A percentile compares a stretch with the other conserved stretches of the same genome.
Evolutionary conservation across 1,140 invertebrate species (phyloP).

Genomic region (Thereuonema tuberculata): DNA sequence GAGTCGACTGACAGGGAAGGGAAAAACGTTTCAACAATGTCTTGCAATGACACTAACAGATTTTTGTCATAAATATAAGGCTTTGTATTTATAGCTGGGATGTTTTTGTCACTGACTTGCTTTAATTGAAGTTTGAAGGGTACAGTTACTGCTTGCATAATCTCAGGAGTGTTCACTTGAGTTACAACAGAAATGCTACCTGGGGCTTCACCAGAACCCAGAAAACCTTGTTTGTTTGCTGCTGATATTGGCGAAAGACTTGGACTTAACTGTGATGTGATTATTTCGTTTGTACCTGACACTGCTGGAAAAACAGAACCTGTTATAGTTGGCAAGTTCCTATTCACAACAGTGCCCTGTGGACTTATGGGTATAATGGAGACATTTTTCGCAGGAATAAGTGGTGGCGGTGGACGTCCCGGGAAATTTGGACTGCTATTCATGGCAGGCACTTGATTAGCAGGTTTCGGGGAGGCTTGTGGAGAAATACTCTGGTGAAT

Average conservation of each 20-base stretch:
- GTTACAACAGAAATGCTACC: too few species aligned
- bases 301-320: too few species aligned
- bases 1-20: slow-evolving; percentile 51
- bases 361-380: background rate
- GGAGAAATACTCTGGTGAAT: background rate
- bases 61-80: slow-evolving; percentile 62
- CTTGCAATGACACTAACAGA: slow-evolving; percentile 59
- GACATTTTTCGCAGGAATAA: slow-evolving; percentile 36
- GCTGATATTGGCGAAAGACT: too few species aligned
- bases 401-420: slow-evolving; percentile 40
- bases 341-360: too few species aligned
- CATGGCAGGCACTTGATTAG: slow-evolving; percentile 14
- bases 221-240: too few species aligned
- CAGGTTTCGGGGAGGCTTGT: slow-evolving; percentile 14
- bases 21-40: slow-evolving; percentile 64
- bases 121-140: slow-evolving; percentile 60
- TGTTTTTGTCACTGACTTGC: slow-evolving; percentile 54
- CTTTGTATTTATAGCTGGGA: slow-evolving; percentile 73
- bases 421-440: slow-evolving; percentile 22
- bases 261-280: too few species aligned
- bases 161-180: too few species aligned
- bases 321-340: too few species aligned
- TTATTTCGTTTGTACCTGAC: too few species aligned
- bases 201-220: too few species aligned
- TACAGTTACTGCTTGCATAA: too few species aligned